Evolutionary conservation across 1,140 invertebrate genomes (phyloP), one percentile per base, ranked within the genome.

Genomic region (Drosophila ambigua): DNA sequence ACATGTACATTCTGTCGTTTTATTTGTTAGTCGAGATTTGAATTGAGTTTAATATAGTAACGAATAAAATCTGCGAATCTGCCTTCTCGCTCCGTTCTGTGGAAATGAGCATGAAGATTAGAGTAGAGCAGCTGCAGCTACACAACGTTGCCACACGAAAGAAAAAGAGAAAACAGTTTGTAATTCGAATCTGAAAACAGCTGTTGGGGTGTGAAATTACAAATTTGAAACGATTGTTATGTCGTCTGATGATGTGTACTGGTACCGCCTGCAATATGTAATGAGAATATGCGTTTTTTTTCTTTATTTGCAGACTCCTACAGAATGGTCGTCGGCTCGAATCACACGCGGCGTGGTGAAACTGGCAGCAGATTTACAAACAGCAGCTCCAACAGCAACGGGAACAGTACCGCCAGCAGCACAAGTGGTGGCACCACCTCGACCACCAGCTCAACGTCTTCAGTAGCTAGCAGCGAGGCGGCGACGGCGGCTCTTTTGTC

Each of bases 241-340:
- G 28, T 31, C 4, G 20, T 31, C 23, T 15, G 8, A 20, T 20
- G 28, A 31, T 31, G 31, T 31, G 31, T 31, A 9, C 31, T 31
- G 8, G 31, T 23, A n/a, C 4, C 0, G 0, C 5, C 6, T 53
- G 9, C 16, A 31, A n/a, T 20, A 9, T 9, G 5, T n/a, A 49
- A 20, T 15, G 6, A 24, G 20, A 23, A 15, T 51, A 11, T 46
- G 13, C 51, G 13, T 53, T 23, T 31, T 8, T n/a, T 46, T 55
- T 16, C n/a, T 16, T 16, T 16, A 1, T 16, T 46, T 26, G 8
- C 73, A 91, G 90, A 89, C 66, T 88, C 78, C 15, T 72, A 63
- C 79, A 90, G 82, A 90, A 91, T 91, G 90, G 90, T 91, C 78
- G 90, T 91, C 74, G 90, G 89, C 52, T 91, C 90, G 55, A 91